Base-by-base conservation (phyloP, 1,140 invertebrate genomes). In the Augochlora pura region DNA sequence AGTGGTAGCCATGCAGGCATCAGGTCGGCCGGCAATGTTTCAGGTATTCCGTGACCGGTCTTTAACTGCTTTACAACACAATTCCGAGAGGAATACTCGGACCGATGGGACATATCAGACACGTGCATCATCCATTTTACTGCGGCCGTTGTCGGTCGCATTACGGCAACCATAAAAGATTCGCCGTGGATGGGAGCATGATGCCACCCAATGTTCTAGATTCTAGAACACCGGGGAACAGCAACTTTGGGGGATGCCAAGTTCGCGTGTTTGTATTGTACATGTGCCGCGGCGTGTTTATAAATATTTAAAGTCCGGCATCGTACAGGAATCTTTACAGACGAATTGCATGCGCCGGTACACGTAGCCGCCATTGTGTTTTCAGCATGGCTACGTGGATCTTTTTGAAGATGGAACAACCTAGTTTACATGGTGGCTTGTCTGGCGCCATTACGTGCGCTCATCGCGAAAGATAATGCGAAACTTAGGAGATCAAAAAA, bases 91-190 rank as follows among this genome's bases (percentile, higher is more conserved):
- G 39, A 65, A 57, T 23, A 10, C 12, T 14, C 18, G 14, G 60
- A 38, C 65, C 38, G 74, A 76, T 49, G 54, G 54, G 32, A 9
- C 74, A 9, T 63, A 77, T 77, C 75, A 63, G 57, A 23, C n/a
- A 46, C 68, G 77, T 49, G 25, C 57, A 46, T 57, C 21, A 52
- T 66, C 49, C 39, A 25, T 49, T 74, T 79, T 79, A 74, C 39
- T 39, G 54, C 60, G n/a, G 2, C 25, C 63, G 25, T 74, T 74
- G 39, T 74, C 49, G 25, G 70, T n/a, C 39, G 42, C 70, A 32
- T 79, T 73, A 79, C 70, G 21, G 18, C 52, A n/a, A 5, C 39
- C 63, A 39, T 79, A 74, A 79, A 79, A 79, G 77, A 79, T 67
- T 67, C 77, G 21, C 52, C 1, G 21, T 1, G 32, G 52, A 49